Evolutionary conservation across 2,797 vertebrate species (phyloP).

Genomic region (Hafferia zeledoni): DNA sequence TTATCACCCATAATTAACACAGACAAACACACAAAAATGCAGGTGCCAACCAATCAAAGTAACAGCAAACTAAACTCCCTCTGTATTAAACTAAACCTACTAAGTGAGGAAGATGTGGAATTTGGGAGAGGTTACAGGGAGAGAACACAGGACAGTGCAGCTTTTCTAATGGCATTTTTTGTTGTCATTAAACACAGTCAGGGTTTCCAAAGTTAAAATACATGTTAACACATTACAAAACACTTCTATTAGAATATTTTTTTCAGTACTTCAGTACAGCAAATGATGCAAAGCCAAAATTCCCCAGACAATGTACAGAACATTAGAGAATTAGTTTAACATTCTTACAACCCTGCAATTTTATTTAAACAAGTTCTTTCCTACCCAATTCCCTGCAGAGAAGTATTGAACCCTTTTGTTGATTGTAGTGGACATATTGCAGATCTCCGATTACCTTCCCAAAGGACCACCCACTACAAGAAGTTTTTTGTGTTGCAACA

Average conservation of each 20-base stretch:
- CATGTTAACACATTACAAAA: constrained; percentile 62
- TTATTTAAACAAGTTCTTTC: constrained; percentile 81
- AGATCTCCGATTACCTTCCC: constrained; percentile 82
- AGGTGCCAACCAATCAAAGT: background rate
- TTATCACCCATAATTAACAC: background rate
- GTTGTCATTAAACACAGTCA: constrained; percentile 40
- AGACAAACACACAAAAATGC: background rate
- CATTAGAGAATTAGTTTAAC: constrained; percentile 74
- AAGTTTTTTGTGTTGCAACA: constrained; percentile 87
- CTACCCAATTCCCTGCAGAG: constrained; percentile 82
- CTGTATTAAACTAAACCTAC: background rate
- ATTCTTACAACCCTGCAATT: constrained; percentile 76
- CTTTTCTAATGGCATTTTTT: constrained; percentile 21
- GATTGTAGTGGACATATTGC: constrained; percentile 88
- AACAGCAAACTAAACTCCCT: background rate
- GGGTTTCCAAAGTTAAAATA: constrained; percentile 61
- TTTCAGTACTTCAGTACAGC: constrained; percentile 59
- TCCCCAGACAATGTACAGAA: constrained; percentile 73
- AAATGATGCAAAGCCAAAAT: constrained; percentile 69
- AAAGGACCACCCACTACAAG: constrained; percentile 91
- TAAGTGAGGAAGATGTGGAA: background rate
- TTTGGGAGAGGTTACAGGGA: background rate
- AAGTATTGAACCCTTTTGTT: constrained; percentile 81
- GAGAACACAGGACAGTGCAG: background rate
- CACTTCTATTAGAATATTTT: constrained; percentile 67